Base-by-base conservation (phyloP, 2,797 vertebrate genomes). In the Pangasius mekongensis region DNA sequence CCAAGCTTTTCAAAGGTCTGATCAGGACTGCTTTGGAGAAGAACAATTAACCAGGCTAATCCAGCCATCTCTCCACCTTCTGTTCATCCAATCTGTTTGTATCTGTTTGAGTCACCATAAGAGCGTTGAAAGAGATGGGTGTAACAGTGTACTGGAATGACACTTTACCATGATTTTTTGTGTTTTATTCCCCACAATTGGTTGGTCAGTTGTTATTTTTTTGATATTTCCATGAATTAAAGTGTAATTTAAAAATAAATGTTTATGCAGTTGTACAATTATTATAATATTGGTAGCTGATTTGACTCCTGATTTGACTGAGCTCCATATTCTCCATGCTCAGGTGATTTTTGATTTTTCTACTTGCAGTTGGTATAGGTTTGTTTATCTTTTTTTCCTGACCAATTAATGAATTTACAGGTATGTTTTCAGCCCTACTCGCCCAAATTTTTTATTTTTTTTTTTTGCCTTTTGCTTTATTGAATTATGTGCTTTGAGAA, bases 1-100 rank as follows among this genome's bases (percentile, higher is more conserved):
- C 0, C n/a, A n/a, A 18, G n/a, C 47, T n/a, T 49, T 49, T 77
- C 52, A 10, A 22, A 80, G 30, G 52, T 82, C 10, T 58, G 30
- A 10, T 58, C 20, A 22, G 49, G 52, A 14, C 24, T 47, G 22
- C 56, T 62, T 82, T 62, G 24, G 36, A 47, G 39, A 64, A 83
- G 58, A 64, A 62, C 33, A 16, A 36, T 27, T 43, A 64, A 83
- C 81, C 58, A 83, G 81, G 24, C 58, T 83, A 83, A 83, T 83
- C 14, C 81, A 8, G 58, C 36, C 36, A n/a, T 27, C 22, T 43
- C 36, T 43, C 58, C 5, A 24, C 78, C 80, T 83, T 64, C 81
- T 83, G 81, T 83, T 64, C 81, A 27, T 47, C 14, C 39, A 39
- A 83, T 64, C 36, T 64, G 36, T 62, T 39, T 62, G 2, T 30